A percentile compares a stretch with the other conserved stretches of the same genome.
These are phyloP conservation scores for Drosophila dunni DNA, from an alignment of 1,140 invertebrate genomes.

Conservation along the genomic window DNA sequence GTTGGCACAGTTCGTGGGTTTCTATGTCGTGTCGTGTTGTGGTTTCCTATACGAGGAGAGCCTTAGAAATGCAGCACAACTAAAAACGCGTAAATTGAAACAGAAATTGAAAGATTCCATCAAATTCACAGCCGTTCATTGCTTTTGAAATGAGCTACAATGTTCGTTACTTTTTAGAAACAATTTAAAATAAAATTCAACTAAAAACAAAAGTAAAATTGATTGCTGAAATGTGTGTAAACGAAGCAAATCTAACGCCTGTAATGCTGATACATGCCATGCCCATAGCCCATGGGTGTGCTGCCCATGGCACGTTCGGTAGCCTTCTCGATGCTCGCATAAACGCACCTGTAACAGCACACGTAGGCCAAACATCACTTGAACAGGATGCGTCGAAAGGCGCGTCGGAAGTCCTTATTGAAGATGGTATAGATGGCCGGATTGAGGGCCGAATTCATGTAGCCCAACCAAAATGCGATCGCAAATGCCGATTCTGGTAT, in stretches of 20 bases:
- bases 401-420: slow-evolving; percentile 98
- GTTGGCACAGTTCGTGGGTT: slow-evolving; percentile 60
- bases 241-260: slow-evolving; percentile 82
- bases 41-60: slow-evolving; percentile 50
- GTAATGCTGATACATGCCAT: slow-evolving; percentile 83
- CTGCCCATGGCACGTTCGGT: slow-evolving; percentile 85
- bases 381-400: slow-evolving; percentile 97
- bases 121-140: slow-evolving; percentile 84
- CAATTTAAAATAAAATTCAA: not conserved
- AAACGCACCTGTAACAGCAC: slow-evolving; percentile 89
- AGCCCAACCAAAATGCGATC: slow-evolving; percentile 99
- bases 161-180: slow-evolving; percentile 70
- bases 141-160: slow-evolving; percentile 84
- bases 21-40: slow-evolving; percentile 23
- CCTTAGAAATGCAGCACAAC: slow-evolving; percentile 25
- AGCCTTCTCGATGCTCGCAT: slow-evolving; percentile 84
- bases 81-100: slow-evolving; percentile 68
- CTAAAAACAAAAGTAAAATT: not conserved
- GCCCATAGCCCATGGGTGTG: slow-evolving; percentile 84
- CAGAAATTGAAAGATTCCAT: slow-evolving; percentile 72
- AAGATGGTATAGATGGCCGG: slow-evolving; percentile 99
- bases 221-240: slow-evolving; percentile 11
- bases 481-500: slow-evolving; percentile 95
- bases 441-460: slow-evolving; percentile 99
- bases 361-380: slow-evolving; percentile 94